Base-by-base conservation (phyloP, 2,888 invertebrate species). In the Melieria omissa region DNA sequence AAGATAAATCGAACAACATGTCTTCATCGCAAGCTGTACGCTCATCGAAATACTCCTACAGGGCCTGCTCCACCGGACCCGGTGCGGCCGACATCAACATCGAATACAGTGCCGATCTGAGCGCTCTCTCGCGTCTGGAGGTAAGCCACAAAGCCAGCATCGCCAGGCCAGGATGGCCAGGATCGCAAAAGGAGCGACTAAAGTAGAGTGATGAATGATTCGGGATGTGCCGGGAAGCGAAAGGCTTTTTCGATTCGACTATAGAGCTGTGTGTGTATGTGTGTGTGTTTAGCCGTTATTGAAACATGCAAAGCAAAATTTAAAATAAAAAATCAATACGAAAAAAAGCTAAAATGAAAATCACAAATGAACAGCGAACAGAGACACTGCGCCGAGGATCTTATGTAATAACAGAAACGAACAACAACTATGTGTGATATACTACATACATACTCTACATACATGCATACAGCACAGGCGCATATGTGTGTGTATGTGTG, bases 121-220 rank as follows among this genome's bases (percentile, higher is more conserved):
- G 94, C 90, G 94, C 95, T 89, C 93, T 97, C 89, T 93, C 95
- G 89, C 94, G 96, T 89, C 93, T 97, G 89, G 96, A 97, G 95
- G 96, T 97, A 94, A 90, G 90, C 85, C 86, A 63, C 47, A 69
- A 71, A 41, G 45, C 58, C n/a, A 60, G 47, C 9, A 61, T 6
- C 47, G n/a, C 2, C 1, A 1, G 16, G 16, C 16, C 16, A 16
- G 16, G 16, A 16, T 16, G 1, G 5, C 49, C 14, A 49, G 55
- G 9, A 9, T 41, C 9, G 67, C 45, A 14, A 58, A 14, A 58
- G 9, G 9, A 46, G 65, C 63, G 62, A 61, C 49, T 29, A 29
- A 58, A 65, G 65, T 57, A 41, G 42, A 65, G 67, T 46, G 49
- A 29, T 46, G 49, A 29, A 70, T 57, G 49, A n/a, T 29, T 54